Evolutionary conservation across 2,888 invertebrate species (phyloP).

Genomic region (Saturnia pavonia): DNA sequence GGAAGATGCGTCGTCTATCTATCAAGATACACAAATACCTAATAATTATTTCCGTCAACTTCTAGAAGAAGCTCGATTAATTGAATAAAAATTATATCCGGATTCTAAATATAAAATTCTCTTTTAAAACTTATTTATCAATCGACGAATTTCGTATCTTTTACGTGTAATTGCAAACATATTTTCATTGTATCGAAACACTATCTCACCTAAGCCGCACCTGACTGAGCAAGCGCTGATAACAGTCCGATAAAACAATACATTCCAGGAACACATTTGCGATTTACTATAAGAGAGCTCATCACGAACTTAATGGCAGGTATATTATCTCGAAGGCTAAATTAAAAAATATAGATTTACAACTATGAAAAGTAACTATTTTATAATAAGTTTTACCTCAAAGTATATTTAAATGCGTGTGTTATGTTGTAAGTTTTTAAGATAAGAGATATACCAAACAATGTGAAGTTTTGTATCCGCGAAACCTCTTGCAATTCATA

Average conservation of each 20-base stretch:
- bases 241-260: slow-evolving; percentile 35
- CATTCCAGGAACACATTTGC: slow-evolving; percentile 35
- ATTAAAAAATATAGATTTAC: not conserved
- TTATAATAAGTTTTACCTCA: not conserved
- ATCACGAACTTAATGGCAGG: not conserved
- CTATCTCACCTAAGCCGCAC: slow-evolving; percentile 34
- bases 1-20: no score
- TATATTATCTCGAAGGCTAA: not conserved
- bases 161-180: slow-evolving; percentile 20
- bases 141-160: slow-evolving; percentile 4
- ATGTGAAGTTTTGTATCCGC: not conserved
- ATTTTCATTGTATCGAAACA: slow-evolving; percentile 15
- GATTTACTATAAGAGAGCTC: slow-evolving; percentile 9
- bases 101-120: not conserved
- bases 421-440: not conserved
- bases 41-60: no score
- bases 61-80: no score
- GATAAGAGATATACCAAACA: not conserved
- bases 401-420: not conserved
- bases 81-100: no score
- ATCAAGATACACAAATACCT: no score
- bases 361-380: no score
- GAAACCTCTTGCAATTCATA: not conserved
- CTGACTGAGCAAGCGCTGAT: slow-evolving; percentile 41
- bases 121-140: not conserved